A percentile compares a stretch with the other conserved stretches of the same genome.
Evolutionary conservation across 2,888 invertebrate species (phyloP).

Genomic region (Trisateles emortualis): DNA sequence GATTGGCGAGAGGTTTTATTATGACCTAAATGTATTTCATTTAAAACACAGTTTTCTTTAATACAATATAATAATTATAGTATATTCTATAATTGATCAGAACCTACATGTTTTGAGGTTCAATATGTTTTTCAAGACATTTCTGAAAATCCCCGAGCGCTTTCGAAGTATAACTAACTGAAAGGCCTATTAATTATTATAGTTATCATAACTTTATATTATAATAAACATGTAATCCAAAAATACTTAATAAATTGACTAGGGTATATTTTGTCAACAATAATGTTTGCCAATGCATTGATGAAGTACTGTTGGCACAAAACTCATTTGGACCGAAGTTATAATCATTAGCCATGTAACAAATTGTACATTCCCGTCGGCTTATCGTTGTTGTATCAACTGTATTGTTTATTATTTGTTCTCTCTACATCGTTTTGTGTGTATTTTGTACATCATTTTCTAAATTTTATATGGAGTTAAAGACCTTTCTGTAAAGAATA

Average conservation of each 20-base stretch:
- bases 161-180: too few species aligned
- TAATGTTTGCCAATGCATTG: slow-evolving; percentile 49
- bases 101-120: too few species aligned
- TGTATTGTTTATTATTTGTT: slow-evolving; percentile 44
- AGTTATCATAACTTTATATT: slow-evolving; percentile 18
- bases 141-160: too few species aligned
- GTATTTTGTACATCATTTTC: slow-evolving; percentile 4
- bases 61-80: too few species aligned
- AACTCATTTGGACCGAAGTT: slow-evolving; percentile 47
- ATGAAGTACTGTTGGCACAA: slow-evolving; percentile 49
- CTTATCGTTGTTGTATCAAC: slow-evolving; percentile 48
- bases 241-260: slow-evolving; percentile 42
- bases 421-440: slow-evolving; percentile 21
- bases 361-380: slow-evolving; percentile 37
- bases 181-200: too few species aligned
- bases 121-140: too few species aligned
- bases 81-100: too few species aligned
- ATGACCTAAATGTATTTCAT: too few species aligned
- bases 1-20: too few species aligned
- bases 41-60: too few species aligned
- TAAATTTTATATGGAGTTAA: not conserved
- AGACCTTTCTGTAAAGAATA: not conserved
- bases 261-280: slow-evolving; percentile 43
- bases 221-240: slow-evolving; percentile 32
- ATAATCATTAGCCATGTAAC: slow-evolving; percentile 48